Evolutionary conservation across 2,113 vertebrate genomes (phyloP).

Genomic region (Ploceus nigricollis): DNA sequence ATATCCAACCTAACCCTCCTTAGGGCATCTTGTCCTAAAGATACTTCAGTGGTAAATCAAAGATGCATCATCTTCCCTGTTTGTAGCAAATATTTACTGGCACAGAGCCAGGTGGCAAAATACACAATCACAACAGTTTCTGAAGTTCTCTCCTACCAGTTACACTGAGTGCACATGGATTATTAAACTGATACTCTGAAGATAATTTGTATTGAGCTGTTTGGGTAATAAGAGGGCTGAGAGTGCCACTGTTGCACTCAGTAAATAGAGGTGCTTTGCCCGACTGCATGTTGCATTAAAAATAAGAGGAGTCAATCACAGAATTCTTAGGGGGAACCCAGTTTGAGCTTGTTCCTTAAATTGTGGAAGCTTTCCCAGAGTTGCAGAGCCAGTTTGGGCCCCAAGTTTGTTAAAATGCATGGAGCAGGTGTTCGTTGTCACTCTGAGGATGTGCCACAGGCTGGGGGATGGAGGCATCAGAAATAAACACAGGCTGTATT

Average conservation of each 20-base stretch:
- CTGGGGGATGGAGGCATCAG: neutral
- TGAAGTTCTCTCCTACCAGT: neutral
- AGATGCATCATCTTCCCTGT: accelerated
- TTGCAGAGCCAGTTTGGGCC: neutral
- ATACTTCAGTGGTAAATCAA: neutral
- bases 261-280: neutral
- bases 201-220: neutral
- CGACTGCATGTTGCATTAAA: accelerated
- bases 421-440: neutral
- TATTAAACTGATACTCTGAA: neutral
- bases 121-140: neutral
- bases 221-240: too few species aligned
- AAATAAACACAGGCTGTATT: neutral
- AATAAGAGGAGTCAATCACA: neutral
- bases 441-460: neutral
- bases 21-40: neutral
- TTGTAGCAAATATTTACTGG: neutral
- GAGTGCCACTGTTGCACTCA: neutral
- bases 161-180: neutral
- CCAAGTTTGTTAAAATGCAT: accelerated
- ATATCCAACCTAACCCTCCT: neutral
- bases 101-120: neutral
- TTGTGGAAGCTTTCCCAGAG: neutral
- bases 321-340: neutral
- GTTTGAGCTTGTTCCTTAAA: neutral